Evolutionary conservation across 1,140 invertebrate genomes (phyloP), one percentile per base, ranked within the genome.

Genomic region (Schlechtendalia chinensis): DNA sequence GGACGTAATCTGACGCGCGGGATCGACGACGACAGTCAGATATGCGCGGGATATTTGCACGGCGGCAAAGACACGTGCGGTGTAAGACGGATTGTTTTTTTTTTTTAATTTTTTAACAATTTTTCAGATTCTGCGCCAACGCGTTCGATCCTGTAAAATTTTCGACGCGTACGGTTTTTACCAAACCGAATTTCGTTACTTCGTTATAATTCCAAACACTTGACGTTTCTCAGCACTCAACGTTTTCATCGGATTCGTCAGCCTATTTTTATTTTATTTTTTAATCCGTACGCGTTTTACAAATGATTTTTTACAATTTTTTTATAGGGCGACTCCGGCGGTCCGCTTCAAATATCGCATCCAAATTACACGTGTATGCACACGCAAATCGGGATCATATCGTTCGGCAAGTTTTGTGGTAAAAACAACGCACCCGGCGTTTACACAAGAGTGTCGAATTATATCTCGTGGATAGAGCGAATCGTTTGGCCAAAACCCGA

Each of bases 271-370:
- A 12, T 24, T 24, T 29, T 19, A 29, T 65, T 29, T 32, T 32
- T 10, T 12, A 29, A 6, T 32, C 17, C 19, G 19, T 0, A 19
- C 19, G n/a, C 54, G 53, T 54, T 54, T 5, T 17, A 19, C n/a
- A n/a, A n/a, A n/a, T n/a, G n/a, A n/a, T n/a, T n/a, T n/a, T n/a
- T n/a, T n/a, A n/a, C n/a, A n/a, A n/a, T n/a, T n/a, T n/a, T n/a
- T n/a, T n/a, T 17, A 67, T 22, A 67, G 65, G 65, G 65, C n/a
- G 65, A 67, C 45, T 67, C 65, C 4, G 65, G 65, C 6, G 65
- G 65, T 67, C 65, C 65, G 6, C 11, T 67, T 47, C 65, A 67
- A 24, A 67, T 67, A 24, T 0, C 4, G 0, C 32, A 67, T 14
- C 1, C n/a, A 12, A 47, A 24, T 14, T 67, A 67, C 39, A 14